phyloP scores from a whole-genome alignment of 2,113 vertebrate genomes.

The Strix uralensis region DNA sequence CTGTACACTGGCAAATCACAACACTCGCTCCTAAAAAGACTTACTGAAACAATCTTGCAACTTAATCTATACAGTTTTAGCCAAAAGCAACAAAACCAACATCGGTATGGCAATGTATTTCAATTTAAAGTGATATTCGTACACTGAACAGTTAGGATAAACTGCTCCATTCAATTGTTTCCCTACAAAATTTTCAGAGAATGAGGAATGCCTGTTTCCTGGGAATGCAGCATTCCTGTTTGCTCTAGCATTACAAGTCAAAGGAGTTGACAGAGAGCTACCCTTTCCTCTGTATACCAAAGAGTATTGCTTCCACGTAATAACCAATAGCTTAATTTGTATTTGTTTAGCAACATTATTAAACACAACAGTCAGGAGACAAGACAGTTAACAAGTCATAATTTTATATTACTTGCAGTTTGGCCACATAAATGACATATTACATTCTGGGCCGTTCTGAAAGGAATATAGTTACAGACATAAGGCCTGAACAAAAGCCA shows the following conservation, averaged over 20 bases:
- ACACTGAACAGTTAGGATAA: neutral
- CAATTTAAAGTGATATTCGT: neutral
- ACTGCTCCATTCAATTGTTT: neutral
- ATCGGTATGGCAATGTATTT: neutral
- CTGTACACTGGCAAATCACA: neutral
- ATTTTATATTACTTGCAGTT: neutral
- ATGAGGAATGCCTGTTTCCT: neutral
- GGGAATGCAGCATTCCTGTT: neutral
- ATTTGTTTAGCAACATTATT: neutral
- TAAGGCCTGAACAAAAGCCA: neutral
- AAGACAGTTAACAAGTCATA: neutral
- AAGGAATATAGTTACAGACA: neutral
- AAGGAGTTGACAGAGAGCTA: neutral
- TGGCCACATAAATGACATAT: neutral
- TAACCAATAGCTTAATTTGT: neutral
- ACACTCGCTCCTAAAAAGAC: neutral
- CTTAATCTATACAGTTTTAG: neutral
- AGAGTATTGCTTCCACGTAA: neutral
- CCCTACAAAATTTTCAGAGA: neutral
- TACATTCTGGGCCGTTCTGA: neutral
- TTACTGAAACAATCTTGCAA: neutral
- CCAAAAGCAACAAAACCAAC: neutral
- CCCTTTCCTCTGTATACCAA: neutral
- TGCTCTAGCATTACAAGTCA: rapidly evolving
- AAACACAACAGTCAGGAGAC: neutral